A percentile compares a stretch with the other conserved stretches of the same genome.
phyloP scores from a whole-genome alignment of 2,797 vertebrate genomes.

The Taenioides sp. region DNA sequence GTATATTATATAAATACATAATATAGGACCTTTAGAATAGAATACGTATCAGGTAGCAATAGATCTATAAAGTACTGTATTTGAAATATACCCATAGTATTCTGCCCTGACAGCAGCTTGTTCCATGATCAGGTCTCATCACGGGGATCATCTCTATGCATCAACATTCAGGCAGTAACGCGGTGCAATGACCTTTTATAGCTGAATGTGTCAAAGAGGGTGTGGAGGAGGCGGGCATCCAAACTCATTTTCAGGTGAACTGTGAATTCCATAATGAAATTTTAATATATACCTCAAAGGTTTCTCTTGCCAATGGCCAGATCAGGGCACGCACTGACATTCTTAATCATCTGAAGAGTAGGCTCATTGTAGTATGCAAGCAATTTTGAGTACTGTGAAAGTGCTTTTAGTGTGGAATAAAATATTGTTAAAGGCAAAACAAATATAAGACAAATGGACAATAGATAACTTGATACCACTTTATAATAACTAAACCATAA shows the following conservation, averaged over 20 bases:
- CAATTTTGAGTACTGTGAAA: neutral
- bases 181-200: slow-evolving; percentile 9
- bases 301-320: slow-evolving; percentile 1
- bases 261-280: slow-evolving; percentile 15
- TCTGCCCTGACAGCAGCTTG: neutral
- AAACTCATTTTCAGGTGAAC: slow-evolving; percentile 15
- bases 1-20: too few relatives aligned
- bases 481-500: too few relatives aligned
- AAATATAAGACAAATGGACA: too few relatives aligned
- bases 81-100: neutral
- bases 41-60: neutral
- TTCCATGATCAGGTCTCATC: neutral
- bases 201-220: slow-evolving; percentile 18
- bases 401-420: neutral
- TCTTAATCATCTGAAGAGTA: neutral
- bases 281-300: slow-evolving; percentile 10
- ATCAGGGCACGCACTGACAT: slow-evolving; percentile 6
- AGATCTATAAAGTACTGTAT: too few relatives aligned
- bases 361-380: neutral
- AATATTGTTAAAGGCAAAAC: neutral
- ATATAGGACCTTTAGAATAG: too few relatives aligned
- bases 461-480: too few relatives aligned
- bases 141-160: slow-evolving; percentile 7
- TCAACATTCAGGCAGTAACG: slow-evolving; percentile 12
- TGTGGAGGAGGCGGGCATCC: slow-evolving; percentile 5